Base-by-base conservation (phyloP, 2,888 invertebrate genomes). In the Neocrepidodera transversa region DNA sequence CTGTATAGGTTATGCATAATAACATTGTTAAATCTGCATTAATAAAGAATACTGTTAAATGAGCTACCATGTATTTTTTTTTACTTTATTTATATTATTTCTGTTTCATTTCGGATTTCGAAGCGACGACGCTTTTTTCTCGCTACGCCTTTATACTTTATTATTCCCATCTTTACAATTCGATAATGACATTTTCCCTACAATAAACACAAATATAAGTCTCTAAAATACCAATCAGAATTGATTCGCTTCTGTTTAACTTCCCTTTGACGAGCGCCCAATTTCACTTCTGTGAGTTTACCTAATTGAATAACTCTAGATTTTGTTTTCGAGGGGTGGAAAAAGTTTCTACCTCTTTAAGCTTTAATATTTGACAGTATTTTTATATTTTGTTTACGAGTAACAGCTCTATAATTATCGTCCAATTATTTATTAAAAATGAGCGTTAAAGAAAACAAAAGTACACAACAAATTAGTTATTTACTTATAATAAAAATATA, bases 21-120 rank as follows among this genome's bases (percentile, higher is more conserved):
- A n/a, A n/a, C n/a, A n/a, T n/a, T n/a, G n/a, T n/a, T n/a, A n/a
- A n/a, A n/a, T n/a, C n/a, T n/a, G n/a, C n/a, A n/a, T n/a, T n/a
- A n/a, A n/a, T n/a, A n/a, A n/a, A n/a, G n/a, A n/a, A n/a, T n/a
- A n/a, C 23, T 18, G 16, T 43, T 43, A 13, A 6, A 8, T 4
- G 35, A 13, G 35, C 8, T 43, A 14, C 53, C 43, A n/a, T 53
- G 53, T 23, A 18, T 35, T 79, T 79, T 76, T n/a, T 76, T 77
- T 76, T 78, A 75, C 78, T 78, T 79, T 78, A 79, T 79, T 23
- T 79, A 79, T 79, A 77, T 79, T 78, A 79, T 78, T 78, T 76
- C 77, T 76, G 78, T 75, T 78, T 78, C 78, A 76, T 75, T 76
- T 76, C 70, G 72, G 62, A 64, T 68, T 65, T 63, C 56, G 55